A percentile compares a stretch with the other conserved stretches of the same genome.
Conservation (phyloP, 2,888 invertebrate genomes). For the Limnephilus rhombicus region DNA sequence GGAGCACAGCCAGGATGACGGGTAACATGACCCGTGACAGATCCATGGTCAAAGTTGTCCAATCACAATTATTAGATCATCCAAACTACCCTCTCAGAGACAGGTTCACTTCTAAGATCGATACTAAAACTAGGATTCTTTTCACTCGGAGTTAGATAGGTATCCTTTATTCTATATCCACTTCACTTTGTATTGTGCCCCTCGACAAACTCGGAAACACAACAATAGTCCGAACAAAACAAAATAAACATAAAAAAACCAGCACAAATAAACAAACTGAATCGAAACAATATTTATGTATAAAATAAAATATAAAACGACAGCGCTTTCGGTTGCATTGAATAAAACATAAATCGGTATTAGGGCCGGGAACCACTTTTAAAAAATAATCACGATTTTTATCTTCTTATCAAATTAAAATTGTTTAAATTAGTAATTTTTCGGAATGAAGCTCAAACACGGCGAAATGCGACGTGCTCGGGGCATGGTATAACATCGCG, state of each 20-base stretch:
- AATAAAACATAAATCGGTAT: constrained; percentile 49
- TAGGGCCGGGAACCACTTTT: constrained; percentile 45
- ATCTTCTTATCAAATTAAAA: constrained; percentile 25
- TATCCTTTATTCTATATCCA: constrained; percentile 41
- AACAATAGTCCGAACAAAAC: constrained; percentile 52
- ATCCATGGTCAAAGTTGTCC: constrained; percentile 53
- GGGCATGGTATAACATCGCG: constrained; percentile 45
- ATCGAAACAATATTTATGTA: constrained; percentile 45
- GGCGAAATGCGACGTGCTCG: constrained; percentile 39
- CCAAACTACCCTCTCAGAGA: constrained; percentile 21
- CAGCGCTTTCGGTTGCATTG: constrained; percentile 24
- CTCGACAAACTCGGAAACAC: constrained; percentile 39
- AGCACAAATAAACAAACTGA: constrained; percentile 51
- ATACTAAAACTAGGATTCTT: constrained; percentile 10
- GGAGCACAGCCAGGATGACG: constrained; percentile 52
- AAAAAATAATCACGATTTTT: constrained; percentile 46
- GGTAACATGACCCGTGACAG: constrained; percentile 48
- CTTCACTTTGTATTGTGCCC: constrained; percentile 49
- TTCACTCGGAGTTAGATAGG: constrained; percentile 14
- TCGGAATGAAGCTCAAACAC: constrained; percentile 35
- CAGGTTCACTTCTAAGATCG: constrained; percentile 30
- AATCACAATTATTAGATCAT: constrained; percentile 42
- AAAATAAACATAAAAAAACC: constrained; percentile 52
- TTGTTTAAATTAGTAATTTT: constrained; percentile 47
- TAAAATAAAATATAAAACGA: constrained; percentile 43